These are phyloP conservation scores for Microcebus jonahi DNA, from an alignment of 2,113 vertebrate genomes.

Conservation along the genomic window DNA sequence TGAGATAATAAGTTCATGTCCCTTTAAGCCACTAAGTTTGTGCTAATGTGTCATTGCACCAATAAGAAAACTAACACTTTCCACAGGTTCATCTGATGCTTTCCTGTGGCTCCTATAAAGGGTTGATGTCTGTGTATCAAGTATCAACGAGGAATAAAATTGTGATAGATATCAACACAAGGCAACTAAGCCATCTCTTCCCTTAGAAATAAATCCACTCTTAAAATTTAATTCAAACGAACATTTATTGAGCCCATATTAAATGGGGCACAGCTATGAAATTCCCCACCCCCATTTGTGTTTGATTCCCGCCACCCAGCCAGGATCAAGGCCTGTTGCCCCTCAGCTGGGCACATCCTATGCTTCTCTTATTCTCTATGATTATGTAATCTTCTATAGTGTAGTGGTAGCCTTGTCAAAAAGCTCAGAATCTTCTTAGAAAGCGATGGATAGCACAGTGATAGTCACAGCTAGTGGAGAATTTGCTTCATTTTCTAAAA, in stretches of 20 bases:
- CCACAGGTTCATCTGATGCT: neutral
- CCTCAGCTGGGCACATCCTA: neutral
- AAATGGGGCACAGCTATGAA: neutral
- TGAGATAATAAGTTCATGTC: neutral
- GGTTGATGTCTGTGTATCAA: neutral
- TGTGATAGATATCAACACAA: neutral
- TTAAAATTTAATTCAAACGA: neutral
- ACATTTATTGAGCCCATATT: constrained; percentile 34
- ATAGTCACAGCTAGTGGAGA: neutral
- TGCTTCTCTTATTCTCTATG: neutral
- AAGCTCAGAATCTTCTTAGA: neutral
- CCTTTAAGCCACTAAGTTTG: neutral
- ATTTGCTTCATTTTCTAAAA: constrained; percentile 13
- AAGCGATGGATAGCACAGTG: neutral
- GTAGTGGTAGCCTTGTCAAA: neutral
- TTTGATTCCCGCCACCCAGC: neutral
- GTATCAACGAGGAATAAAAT: neutral
- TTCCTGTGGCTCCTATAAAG: neutral
- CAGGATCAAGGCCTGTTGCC: neutral
- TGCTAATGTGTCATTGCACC: neutral
- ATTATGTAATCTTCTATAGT: neutral
- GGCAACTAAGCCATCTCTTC: neutral
- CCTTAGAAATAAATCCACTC: neutral
- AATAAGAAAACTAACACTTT: neutral
- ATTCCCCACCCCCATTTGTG: neutral